A percentile compares a stretch with the other conserved stretches of the same genome.
Evolutionary conservation across 35 echinoderm and acorn worm species (phyloP).

Genomic region (Patiria miniata): DNA sequence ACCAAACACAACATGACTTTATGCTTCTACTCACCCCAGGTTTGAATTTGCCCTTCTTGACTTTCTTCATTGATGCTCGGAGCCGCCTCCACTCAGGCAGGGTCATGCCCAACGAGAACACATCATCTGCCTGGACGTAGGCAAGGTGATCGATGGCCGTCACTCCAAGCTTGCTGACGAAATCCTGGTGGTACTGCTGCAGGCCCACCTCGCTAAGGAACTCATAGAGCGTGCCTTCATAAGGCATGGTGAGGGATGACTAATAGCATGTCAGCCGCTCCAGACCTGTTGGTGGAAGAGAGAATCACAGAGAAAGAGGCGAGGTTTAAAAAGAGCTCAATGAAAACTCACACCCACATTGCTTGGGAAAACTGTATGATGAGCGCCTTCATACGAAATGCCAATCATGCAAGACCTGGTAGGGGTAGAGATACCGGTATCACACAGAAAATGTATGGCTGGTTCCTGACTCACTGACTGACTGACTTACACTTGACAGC

Average conservation of each 20-base stretch:
- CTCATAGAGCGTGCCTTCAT: conserved; percentile 66
- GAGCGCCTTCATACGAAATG: too few species aligned
- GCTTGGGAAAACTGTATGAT: too few species aligned
- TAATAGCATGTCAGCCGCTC: background rate
- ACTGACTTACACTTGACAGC: too few species aligned
- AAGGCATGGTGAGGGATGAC: conserved; percentile 63
- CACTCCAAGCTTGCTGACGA: conserved; percentile 86
- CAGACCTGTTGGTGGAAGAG: background rate
- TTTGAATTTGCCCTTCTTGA: conserved; percentile 64
- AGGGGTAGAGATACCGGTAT: too few species aligned
- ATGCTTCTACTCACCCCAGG: background rate
- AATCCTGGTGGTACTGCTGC: conserved; percentile 81
- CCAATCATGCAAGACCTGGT: too few species aligned
- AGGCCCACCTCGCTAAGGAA: conserved; percentile 69
- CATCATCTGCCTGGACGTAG: conserved; percentile 80
- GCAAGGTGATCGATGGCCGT: conserved; percentile 76
- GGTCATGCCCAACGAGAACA: conserved; percentile 71
- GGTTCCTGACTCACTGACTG: too few species aligned
- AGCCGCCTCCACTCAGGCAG: conserved; percentile 79
- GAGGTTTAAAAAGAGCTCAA: too few species aligned
- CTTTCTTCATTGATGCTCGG: conserved; percentile 85
- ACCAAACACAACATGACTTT: background rate
- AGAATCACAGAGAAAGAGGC: background rate
- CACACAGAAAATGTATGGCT: too few species aligned
- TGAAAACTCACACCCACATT: too few species aligned